These are phyloP conservation scores for Epizoanthus scotinus DNA, from an alignment of 92 coral and sea anemone species.

Conservation along the genomic window DNA sequence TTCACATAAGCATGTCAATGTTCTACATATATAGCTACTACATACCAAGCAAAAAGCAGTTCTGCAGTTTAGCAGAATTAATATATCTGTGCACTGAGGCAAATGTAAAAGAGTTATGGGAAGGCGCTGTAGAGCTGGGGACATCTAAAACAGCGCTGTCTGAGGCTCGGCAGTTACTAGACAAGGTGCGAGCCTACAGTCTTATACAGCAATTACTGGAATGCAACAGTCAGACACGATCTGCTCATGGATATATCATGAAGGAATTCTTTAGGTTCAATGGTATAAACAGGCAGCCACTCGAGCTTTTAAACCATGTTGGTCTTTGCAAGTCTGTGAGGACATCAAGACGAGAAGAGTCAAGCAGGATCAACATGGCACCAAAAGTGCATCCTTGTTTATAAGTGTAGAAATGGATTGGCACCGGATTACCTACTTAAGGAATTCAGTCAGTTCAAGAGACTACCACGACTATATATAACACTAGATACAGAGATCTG, in stretches of 20 bases:
- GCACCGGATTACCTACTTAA: too few species aligned
- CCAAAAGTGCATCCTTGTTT: too few species aligned
- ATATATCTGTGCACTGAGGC: constrained; percentile 15
- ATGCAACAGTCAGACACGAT: constrained; percentile 23
- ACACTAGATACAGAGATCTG: too few species aligned
- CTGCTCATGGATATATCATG: not conserved
- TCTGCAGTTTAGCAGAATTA: not conserved
- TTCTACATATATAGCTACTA: constrained; percentile 35
- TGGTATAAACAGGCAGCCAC: constrained; percentile 40
- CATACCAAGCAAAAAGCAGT: not conserved
- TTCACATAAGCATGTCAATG: not conserved
- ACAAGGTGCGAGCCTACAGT: constrained; percentile 32
- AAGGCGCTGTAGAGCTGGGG: constrained; percentile 5
- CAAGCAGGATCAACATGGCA: not conserved
- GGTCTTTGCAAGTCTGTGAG: constrained; percentile 36
- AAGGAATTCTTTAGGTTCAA: constrained; percentile 30
- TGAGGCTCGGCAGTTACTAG: not conserved
- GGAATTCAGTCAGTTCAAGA: too few species aligned
- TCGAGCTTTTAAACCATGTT: constrained; percentile 38
- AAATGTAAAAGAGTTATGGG: constrained; percentile 20
- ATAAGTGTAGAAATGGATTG: too few species aligned
- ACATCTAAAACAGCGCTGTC: constrained; percentile 34
- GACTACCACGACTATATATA: too few species aligned
- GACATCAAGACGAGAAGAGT: constrained; percentile 26
- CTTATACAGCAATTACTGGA: constrained; percentile 25